Conservation (phyloP, 1,140 invertebrate genomes). For the Drosophila triauraria region DNA sequence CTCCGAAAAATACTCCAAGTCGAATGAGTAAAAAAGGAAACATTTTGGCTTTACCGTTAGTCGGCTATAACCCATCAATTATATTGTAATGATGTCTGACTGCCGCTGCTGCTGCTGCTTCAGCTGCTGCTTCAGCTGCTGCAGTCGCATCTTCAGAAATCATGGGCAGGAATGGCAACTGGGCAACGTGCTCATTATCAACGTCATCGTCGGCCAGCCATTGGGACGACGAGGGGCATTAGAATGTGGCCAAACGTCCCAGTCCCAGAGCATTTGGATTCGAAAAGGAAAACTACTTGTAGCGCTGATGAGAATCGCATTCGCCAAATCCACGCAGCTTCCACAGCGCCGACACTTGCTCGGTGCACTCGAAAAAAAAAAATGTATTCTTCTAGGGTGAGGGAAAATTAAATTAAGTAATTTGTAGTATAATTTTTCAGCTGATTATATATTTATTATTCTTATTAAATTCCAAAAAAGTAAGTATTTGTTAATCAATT, state of each 20-base stretch:
- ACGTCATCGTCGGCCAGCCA: conserved; percentile 66
- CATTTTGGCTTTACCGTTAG: conserved; percentile 74
- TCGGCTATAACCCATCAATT: conserved; percentile 80
- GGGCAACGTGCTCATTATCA: conserved; percentile 79
- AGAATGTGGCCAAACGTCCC: conserved; percentile 55
- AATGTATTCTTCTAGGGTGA: not conserved
- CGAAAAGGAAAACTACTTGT: conserved; percentile 73
- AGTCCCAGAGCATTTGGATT: conserved; percentile 56
- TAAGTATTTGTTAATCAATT: no score
- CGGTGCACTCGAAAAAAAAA: conserved; percentile 17
- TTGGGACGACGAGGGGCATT: conserved; percentile 49
- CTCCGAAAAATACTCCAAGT: conserved; percentile 40
- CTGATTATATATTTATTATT: no score
- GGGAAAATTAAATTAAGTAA: not conserved
- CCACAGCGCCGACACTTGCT: conserved; percentile 28
- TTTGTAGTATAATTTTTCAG: no score
- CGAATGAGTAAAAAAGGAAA: conserved; percentile 55
- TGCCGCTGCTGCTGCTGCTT: conserved; percentile 25
- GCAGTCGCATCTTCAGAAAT: conserved; percentile 73
- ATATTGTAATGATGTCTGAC: conserved; percentile 83
- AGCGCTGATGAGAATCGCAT: conserved; percentile 69
- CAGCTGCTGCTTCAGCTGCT: conserved; percentile 33
- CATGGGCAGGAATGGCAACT: conserved; percentile 51
- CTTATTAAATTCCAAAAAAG: no score
- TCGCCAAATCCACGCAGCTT: conserved; percentile 63